Conservation (phyloP, 1,140 invertebrate species). For the Sarcophaga peregrina region DNA sequence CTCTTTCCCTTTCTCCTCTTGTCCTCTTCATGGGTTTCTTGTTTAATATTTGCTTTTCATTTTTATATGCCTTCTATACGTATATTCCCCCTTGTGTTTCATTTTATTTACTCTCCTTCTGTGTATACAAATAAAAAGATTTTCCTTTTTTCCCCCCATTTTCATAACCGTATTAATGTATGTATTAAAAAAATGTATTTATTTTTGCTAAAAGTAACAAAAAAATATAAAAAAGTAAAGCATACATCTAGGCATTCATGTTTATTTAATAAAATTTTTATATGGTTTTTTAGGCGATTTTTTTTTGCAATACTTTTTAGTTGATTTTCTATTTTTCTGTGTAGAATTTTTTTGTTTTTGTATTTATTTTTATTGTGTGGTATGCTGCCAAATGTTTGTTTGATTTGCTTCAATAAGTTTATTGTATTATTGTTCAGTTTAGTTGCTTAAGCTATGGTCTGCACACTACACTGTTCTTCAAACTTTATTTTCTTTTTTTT, state of each 20-base stretch:
- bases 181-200: background rate
- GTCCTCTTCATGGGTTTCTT: no score
- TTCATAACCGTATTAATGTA: background rate
- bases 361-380: constrained; percentile 2
- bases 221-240: background rate
- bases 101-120: constrained; percentile 1
- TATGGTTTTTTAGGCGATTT: background rate
- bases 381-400: constrained; percentile 26
- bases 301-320: background rate
- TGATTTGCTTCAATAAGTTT: constrained; percentile 23
- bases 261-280: background rate
- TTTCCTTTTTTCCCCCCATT: background rate
- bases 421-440: constrained; percentile 3
- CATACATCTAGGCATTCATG: background rate
- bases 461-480: background rate
- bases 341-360: background rate
- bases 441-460: background rate
- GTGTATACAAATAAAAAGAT: background rate
- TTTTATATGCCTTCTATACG: no score
- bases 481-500: background rate
- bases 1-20: no score
- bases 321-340: background rate
- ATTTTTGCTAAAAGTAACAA: background rate
- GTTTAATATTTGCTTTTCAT: no score
- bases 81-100: background rate